phyloP scores from a whole-genome alignment of 2,888 invertebrate species.

The Sinhomidia bicolor region DNA sequence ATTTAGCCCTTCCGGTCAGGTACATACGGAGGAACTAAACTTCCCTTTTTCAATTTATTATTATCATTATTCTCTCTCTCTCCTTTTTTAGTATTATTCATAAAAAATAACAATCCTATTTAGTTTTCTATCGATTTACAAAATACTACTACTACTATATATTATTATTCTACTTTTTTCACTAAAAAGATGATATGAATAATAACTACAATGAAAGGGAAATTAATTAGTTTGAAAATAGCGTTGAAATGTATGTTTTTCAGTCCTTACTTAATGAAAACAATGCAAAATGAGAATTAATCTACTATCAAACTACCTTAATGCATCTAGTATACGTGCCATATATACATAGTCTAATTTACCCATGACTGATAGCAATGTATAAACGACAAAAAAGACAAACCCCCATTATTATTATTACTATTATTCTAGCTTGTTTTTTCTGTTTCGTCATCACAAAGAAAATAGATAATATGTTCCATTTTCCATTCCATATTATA shows the following conservation, averaged over 20 bases:
- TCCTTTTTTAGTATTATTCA: neutral
- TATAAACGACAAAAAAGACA: too few species aligned
- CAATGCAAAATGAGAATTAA: too few species aligned
- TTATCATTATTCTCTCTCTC: neutral
- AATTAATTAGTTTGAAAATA: too few species aligned
- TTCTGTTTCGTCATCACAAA: neutral
- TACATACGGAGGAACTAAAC: slow-evolving; percentile 50
- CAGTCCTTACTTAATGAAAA: too few species aligned
- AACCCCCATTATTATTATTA: too few species aligned
- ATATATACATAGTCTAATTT: too few species aligned
- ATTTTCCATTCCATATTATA: neutral
- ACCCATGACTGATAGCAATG: too few species aligned
- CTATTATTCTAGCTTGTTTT: neutral
- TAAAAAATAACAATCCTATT: neutral
- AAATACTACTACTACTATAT: neutral
- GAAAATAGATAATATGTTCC: neutral
- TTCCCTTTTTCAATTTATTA: slow-evolving; percentile 10
- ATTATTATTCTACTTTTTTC: neutral
- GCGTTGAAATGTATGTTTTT: too few species aligned
- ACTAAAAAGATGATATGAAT: neutral
- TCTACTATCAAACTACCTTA: too few species aligned
- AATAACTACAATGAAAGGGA: neutral
- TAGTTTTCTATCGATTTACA: neutral
- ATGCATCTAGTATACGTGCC: too few species aligned
- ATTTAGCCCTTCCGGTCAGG: slow-evolving; percentile 70